Conservation (phyloP, 2,113 vertebrate species). For the Motacilla alba region DNA sequence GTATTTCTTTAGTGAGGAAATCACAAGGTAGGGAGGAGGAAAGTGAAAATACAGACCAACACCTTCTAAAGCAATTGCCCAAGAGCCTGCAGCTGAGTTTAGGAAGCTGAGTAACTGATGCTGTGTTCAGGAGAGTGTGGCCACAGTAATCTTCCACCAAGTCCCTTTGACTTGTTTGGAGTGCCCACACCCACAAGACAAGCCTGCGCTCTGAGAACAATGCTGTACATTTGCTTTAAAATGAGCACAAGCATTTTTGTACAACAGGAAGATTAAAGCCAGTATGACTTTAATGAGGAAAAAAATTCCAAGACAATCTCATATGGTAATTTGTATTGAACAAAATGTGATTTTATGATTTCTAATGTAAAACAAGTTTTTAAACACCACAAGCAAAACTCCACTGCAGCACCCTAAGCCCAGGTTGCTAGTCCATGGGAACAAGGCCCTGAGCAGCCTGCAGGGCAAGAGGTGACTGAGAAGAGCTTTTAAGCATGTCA, state of each 20-base stretch:
- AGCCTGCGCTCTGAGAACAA: neutral
- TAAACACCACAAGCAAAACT: neutral
- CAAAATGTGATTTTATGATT: neutral
- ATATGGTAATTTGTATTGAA: neutral
- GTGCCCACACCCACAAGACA: neutral
- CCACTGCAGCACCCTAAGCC: neutral
- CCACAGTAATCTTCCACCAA: neutral
- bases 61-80: neutral
- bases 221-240: neutral
- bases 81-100: neutral
- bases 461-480: neutral
- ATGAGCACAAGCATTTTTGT: neutral
- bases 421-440: neutral
- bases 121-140: rapidly evolving
- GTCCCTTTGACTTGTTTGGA: neutral
- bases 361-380: neutral
- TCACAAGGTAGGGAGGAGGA: neutral
- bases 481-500: neutral
- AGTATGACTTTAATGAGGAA: rapidly evolving
- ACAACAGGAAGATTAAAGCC: neutral
- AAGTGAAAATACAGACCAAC: neutral
- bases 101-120: neutral
- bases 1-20: conserved; percentile 19
- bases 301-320: neutral
- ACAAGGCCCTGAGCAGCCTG: neutral